Evolutionary conservation across 92 coral and sea anemone species (phyloP), one percentile per base, ranked within the genome.

Genomic region (Galaxea fascicularis): DNA sequence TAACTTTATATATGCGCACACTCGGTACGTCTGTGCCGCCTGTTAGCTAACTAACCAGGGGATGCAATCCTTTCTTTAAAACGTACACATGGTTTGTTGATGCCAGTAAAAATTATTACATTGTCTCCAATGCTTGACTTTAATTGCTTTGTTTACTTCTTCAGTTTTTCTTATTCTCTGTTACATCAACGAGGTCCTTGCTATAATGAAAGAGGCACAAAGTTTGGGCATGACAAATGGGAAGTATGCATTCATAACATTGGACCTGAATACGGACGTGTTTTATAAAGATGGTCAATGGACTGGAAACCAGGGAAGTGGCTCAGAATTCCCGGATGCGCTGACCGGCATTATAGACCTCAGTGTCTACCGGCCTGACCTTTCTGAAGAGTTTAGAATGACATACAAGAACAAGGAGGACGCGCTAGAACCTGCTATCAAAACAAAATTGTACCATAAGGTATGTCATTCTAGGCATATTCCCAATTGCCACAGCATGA

Each of bases 261-360:
- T 93, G 31, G 96, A 93, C 81, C 89, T 93, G 15, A 90, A 89
- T 77, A 87, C 94, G n/a, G 96, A 93, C 72, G 92, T 90, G 51
- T 93, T 90, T 69, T 93, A 90, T 45, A 30, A 87, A 25, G 83
- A 65, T 46, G 89, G 90, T 12, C 66, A 81, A 41, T 93, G 96
- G 96, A 80, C 92, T 80, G 96, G 96, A 8, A 87, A 90, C 88
- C 85, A 91, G 31, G 96, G 92, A 29, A 45, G 11, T 22, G 88
- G 90, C 52, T 81, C 94, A 17, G 77, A 24, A 14, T 93, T 87
- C 67, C 78, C 88, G 47, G 64, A 71, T 70, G 88, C 64, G 45
- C 85, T 93, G 63, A 88, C 90, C 72, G 96, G 96, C 31, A 90
- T 93, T 17, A 69, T 93, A 18, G 96, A 93, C 46, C 86, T 93